phyloP scores from a whole-genome alignment of 2,888 invertebrate genomes.

The Marasmarcha lunaedactyla region DNA sequence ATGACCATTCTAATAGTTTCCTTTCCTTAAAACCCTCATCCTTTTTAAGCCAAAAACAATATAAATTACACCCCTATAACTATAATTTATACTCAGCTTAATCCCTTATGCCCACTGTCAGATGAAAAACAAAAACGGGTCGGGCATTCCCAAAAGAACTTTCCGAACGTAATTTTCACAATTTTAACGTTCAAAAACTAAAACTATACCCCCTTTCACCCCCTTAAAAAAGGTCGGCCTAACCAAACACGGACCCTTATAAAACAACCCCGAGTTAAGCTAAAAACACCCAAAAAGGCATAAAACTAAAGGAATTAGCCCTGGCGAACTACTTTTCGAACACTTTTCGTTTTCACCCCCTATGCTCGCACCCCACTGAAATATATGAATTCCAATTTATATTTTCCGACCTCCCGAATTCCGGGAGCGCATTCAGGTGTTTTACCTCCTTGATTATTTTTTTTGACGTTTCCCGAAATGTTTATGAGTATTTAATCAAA shows the following conservation, averaged over 20 bases:
- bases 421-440: constrained; percentile 24
- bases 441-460: too few relatives aligned
- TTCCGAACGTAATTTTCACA: constrained; percentile 42
- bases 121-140: not conserved
- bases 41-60: constrained; percentile 1
- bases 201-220: constrained; percentile 38
- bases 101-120: not conserved
- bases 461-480: too few relatives aligned
- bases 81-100: not conserved
- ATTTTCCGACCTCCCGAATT: constrained; percentile 40
- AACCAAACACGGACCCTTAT: constrained; percentile 68
- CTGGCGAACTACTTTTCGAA: constrained; percentile 64
- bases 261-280: constrained; percentile 39
- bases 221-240: constrained; percentile 66
- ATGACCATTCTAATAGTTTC: too few relatives aligned
- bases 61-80: not conserved
- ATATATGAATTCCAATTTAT: constrained; percentile 69
- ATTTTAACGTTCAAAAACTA: constrained; percentile 45
- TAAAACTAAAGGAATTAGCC: constrained; percentile 69
- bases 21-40: not conserved
- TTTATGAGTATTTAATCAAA: too few relatives aligned
- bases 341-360: constrained; percentile 43
- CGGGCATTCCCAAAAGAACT: constrained; percentile 18
- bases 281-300: constrained; percentile 66
- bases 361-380: constrained; percentile 34